phyloP scores from a whole-genome alignment of 1,140 invertebrate genomes.

The Musca domestica region DNA sequence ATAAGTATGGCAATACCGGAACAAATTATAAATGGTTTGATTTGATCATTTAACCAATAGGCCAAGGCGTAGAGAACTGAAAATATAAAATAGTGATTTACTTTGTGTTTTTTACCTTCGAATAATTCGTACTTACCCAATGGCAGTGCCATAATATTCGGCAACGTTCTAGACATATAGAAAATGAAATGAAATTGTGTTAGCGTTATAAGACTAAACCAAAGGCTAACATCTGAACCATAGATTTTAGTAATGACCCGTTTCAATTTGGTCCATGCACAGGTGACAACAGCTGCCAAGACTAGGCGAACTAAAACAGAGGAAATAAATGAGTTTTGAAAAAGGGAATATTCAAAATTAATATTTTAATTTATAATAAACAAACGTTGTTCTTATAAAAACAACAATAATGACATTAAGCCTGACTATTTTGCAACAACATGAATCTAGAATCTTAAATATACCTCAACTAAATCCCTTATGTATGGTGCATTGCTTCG shows the following conservation, averaged over 20 bases:
- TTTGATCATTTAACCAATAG: conserved; percentile 79
- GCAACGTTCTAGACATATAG: conserved; percentile 90
- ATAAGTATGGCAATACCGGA: conserved; percentile 86
- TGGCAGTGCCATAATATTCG: conserved; percentile 93
- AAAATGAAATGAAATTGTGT: conserved; percentile 98
- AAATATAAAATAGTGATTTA: conserved; percentile 47
- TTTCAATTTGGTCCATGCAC: conserved; percentile 71
- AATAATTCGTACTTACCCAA: conserved; percentile 66
- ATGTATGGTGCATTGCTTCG: no score
- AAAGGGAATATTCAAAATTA: no score
- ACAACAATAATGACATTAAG: no score
- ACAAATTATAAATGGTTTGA: conserved; percentile 74
- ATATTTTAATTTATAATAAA: no score
- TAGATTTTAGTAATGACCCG: conserved; percentile 72
- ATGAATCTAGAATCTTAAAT: no score
- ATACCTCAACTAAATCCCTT: no score
- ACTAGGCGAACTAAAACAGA: conserved; percentile 75
- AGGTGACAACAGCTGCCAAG: conserved; percentile 73
- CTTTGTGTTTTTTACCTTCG: not conserved
- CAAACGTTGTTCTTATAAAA: no score
- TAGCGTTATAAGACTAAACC: conserved; percentile 81
- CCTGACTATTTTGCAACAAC: no score
- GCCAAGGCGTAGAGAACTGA: conserved; percentile 83
- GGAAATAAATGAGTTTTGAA: not conserved
- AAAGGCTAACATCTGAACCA: conserved; percentile 73